Conservation (phyloP, 2,888 invertebrate genomes). For the Pandemis corylana region DNA sequence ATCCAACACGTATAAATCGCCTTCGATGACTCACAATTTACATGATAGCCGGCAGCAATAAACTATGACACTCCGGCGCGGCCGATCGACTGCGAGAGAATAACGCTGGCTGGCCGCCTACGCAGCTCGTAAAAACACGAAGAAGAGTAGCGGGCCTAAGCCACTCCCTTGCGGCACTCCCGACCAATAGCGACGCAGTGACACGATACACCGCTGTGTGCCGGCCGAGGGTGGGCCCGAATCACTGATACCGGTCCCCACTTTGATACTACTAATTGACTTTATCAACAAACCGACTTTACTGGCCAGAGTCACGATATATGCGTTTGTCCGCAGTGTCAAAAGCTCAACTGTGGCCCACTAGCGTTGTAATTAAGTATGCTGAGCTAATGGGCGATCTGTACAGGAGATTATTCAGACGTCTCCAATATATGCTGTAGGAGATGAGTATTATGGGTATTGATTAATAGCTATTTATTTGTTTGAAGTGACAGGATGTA, state of each 20-base stretch:
- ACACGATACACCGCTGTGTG: slow-evolving; percentile 59
- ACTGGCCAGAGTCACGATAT: slow-evolving; percentile 83
- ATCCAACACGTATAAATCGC: slow-evolving; percentile 66
- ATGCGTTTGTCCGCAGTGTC: slow-evolving; percentile 82
- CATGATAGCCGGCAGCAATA: slow-evolving; percentile 75
- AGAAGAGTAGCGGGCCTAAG: slow-evolving; percentile 69
- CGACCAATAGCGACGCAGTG: slow-evolving; percentile 71
- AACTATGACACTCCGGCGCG: slow-evolving; percentile 83
- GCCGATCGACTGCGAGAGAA: slow-evolving; percentile 82
- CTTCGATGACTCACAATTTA: slow-evolving; percentile 74
- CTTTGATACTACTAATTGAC: slow-evolving; percentile 84
- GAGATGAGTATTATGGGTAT: slow-evolving; percentile 37
- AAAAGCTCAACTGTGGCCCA: slow-evolving; percentile 81
- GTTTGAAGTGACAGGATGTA: slow-evolving; percentile 33
- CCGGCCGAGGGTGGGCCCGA: slow-evolving; percentile 73
- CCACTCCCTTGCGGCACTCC: slow-evolving; percentile 77
- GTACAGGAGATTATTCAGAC: slow-evolving; percentile 52
- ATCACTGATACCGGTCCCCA: slow-evolving; percentile 81
- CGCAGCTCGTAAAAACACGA: slow-evolving; percentile 70
- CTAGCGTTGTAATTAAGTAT: slow-evolving; percentile 78
- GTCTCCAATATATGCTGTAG: slow-evolving; percentile 38
- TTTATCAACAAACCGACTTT: slow-evolving; percentile 85
- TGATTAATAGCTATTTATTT: slow-evolving; percentile 41
- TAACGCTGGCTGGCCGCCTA: slow-evolving; percentile 75
- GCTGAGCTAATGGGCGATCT: slow-evolving; percentile 75